These are phyloP conservation scores for Nycticebus coucang DNA, from an alignment of 2,113 vertebrate species.

Conservation along the genomic window DNA sequence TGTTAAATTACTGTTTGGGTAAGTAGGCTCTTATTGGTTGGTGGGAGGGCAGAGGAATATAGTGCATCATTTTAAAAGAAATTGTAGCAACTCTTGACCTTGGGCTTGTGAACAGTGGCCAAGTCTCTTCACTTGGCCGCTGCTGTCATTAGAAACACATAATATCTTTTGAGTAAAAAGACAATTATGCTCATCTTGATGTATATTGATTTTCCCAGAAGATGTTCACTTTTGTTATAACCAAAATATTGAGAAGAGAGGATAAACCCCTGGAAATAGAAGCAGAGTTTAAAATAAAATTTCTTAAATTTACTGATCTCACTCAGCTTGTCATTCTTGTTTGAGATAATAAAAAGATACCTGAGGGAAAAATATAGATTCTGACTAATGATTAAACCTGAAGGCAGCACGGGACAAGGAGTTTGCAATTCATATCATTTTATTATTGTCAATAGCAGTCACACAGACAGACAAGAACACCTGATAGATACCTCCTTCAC, in stretches of 20 bases:
- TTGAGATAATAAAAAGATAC: constrained; percentile 56
- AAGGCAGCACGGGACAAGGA: constrained; percentile 15
- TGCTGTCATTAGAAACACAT: not conserved
- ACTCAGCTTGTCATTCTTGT: constrained; percentile 59
- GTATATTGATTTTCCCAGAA: constrained; percentile 39
- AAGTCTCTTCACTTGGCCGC: not conserved
- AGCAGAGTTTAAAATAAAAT: constrained; percentile 52
- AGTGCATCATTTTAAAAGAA: not conserved
- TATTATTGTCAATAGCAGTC: constrained; percentile 60
- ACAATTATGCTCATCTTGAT: not conserved
- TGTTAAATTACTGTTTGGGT: constrained; percentile 23
- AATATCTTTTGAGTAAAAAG: constrained; percentile 40
- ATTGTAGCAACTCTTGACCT: not conserved
- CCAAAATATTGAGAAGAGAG: not conserved
- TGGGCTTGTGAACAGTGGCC: not conserved
- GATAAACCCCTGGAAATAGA: constrained; percentile 5
- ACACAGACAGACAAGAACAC: constrained; percentile 39
- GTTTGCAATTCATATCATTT: constrained; percentile 57
- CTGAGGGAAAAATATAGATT: constrained; percentile 49
- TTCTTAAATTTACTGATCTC: constrained; percentile 42
- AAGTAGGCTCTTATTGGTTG: not conserved
- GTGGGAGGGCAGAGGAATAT: not conserved
- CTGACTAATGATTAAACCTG: constrained; percentile 62
- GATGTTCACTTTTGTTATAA: constrained; percentile 46
- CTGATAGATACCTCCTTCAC: constrained; percentile 45